Evolutionary conservation across 1,140 invertebrate genomes (phyloP).

Genomic region (Penaeus japonicus): DNA sequence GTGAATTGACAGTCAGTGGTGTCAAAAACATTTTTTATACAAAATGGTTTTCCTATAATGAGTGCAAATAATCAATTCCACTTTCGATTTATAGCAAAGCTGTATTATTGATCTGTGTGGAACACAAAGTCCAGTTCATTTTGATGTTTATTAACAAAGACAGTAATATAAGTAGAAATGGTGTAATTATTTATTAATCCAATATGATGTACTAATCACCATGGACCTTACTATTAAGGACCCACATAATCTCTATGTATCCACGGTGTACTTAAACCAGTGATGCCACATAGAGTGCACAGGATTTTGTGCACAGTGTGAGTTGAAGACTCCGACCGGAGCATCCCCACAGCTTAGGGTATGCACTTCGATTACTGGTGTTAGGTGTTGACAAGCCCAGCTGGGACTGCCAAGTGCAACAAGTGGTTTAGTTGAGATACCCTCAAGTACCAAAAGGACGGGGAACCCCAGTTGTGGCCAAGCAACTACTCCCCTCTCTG

Average conservation of each 20-base stretch:
- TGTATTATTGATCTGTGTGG: constrained; percentile 24
- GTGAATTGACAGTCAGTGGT: constrained; percentile 2
- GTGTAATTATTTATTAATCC: constrained; percentile 55
- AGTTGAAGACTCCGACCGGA: not conserved
- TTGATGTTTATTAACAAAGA: constrained; percentile 55
- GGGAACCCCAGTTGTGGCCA: not conserved
- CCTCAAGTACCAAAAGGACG: not conserved
- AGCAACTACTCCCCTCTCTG: constrained; percentile 26
- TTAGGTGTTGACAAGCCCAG: constrained; percentile 8
- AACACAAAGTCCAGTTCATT: constrained; percentile 45
- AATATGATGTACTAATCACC: constrained; percentile 54
- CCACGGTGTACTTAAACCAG: constrained; percentile 55
- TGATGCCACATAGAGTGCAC: constrained; percentile 37
- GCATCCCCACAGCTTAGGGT: not conserved
- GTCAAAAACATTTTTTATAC: constrained; percentile 28
- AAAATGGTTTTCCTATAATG: constrained; percentile 47
- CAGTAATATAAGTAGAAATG: constrained; percentile 50
- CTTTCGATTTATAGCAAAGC: constrained; percentile 37
- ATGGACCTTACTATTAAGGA: constrained; percentile 42
- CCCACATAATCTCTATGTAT: constrained; percentile 40
- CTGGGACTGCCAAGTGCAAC: constrained; percentile 20
- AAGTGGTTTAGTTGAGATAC: constrained; percentile 16
- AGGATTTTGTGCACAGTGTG: constrained; percentile 6
- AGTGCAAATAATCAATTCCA: constrained; percentile 56
- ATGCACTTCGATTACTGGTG: constrained; percentile 6